phyloP scores from a whole-genome alignment of 2,888 invertebrate genomes.

The Chymomyza fuscimana region DNA sequence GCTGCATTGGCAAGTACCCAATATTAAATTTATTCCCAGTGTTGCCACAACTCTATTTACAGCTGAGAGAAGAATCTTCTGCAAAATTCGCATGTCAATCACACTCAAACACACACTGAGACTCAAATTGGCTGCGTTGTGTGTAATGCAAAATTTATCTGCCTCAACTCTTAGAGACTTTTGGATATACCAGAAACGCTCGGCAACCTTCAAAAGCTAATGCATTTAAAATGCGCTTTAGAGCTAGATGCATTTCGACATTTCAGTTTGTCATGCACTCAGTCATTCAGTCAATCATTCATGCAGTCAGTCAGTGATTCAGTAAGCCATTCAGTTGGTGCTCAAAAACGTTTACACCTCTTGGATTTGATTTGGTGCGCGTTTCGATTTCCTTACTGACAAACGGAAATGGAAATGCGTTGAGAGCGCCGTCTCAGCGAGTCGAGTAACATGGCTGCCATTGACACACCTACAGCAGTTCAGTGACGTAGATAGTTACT shows the following conservation, averaged over 20 bases:
- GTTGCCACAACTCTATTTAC: background rate
- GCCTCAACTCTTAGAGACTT: background rate
- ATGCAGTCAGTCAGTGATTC: background rate
- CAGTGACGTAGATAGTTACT: background rate
- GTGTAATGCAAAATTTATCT: background rate
- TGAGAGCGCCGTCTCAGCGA: slow-evolving; percentile 14
- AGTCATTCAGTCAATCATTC: slow-evolving; percentile 17
- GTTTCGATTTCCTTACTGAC: slow-evolving; percentile 41
- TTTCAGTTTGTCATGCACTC: slow-evolving; percentile 9
- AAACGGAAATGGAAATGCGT: slow-evolving; percentile 17
- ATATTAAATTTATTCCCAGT: background rate
- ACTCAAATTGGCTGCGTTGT: background rate
- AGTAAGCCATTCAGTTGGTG: background rate
- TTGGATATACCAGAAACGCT: background rate
- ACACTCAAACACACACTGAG: background rate
- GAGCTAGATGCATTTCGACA: background rate
- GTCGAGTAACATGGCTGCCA: background rate
- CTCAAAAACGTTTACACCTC: background rate
- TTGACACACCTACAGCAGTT: background rate
- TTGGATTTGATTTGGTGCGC: slow-evolving; percentile 22
- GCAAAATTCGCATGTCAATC: background rate
- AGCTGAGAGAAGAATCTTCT: background rate
- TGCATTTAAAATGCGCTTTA: slow-evolving; percentile 46
- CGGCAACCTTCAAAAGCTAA: slow-evolving; percentile 23
- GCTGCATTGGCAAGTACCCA: background rate